Evolutionary conservation across 2,888 invertebrate genomes (phyloP), one percentile per base, ranked within the genome.

Genomic region (Scaptomyza reducta): DNA sequence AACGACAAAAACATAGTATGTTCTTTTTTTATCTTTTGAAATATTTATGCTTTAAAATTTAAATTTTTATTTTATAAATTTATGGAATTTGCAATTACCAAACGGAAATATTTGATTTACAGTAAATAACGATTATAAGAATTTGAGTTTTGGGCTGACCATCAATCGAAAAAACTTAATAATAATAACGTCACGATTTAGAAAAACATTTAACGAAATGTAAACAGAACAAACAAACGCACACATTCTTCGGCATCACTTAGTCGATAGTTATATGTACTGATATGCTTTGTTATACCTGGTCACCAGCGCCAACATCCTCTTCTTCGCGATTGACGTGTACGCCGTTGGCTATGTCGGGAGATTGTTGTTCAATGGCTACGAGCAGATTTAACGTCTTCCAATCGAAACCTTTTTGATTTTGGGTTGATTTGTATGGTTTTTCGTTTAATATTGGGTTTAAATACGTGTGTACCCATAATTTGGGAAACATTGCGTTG

Each of bases 371-470:
- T 93, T 99, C 99, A 92, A 99, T 94, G 89, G 99, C 99, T 93
- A 99, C 96, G 93, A 99, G 95, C 90, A 99, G 97, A 94, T 99
- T 99, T 94, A 99, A 96, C 88, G 99, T 99, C 93, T 97, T 97
- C 96, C 97, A 98, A 95, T 99, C 99, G 95, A 99, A 99, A 94
- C 98, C 98, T 98, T 90, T 68, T 85, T 74, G 41, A 67, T 74
- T 75, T 69, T 73, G 61, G 58, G 64, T 77, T 74, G 56, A 65
- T 78, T 51, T 63, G 33, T 66, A 65, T 73, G 54, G 46, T 60
- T 22, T 67, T 62, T 55, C 44, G 44, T 75, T 66, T 54, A 49
- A 51, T 70, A 66, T 44, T 60, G 35, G 18, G 47, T 65, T 55
- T 59, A 6, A 18, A n/a, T 11, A 46, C 31, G 50, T 53, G 38